Conservation (phyloP, 1,140 invertebrate species). For the Mactra quadrangularis region DNA sequence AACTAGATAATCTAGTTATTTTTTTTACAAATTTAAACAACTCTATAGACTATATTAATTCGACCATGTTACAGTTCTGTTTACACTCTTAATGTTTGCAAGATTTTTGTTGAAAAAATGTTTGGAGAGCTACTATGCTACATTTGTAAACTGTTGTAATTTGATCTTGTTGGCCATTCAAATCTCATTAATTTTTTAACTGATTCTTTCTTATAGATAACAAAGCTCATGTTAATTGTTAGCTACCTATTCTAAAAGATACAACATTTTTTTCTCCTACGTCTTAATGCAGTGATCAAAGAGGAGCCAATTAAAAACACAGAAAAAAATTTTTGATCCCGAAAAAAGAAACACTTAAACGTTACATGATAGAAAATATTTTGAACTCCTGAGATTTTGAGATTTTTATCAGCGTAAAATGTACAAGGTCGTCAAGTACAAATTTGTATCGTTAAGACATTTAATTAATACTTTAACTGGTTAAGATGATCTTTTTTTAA, state of each 20-base stretch:
- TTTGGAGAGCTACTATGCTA: too few relatives aligned
- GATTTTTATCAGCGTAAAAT: slow-evolving; percentile 37
- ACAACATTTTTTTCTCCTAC: slow-evolving; percentile 8
- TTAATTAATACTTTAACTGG: slow-evolving; percentile 38
- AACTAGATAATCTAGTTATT: too few relatives aligned
- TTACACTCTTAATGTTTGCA: too few relatives aligned
- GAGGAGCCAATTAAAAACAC: slow-evolving; percentile 37
- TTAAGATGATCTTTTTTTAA: neutral
- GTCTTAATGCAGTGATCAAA: slow-evolving; percentile 40
- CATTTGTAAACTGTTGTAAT: slow-evolving; percentile 9
- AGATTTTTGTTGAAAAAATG: too few relatives aligned
- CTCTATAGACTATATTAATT: too few relatives aligned
- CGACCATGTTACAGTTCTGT: too few relatives aligned
- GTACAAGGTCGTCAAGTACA: neutral
- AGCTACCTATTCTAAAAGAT: slow-evolving; percentile 8
- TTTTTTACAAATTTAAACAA: too few relatives aligned
- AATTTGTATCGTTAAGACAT: neutral
- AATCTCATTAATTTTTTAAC: slow-evolving; percentile 56
- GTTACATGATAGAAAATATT: neutral
- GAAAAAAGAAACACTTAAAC: slow-evolving; percentile 14
- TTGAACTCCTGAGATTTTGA: neutral
- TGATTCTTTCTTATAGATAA: slow-evolving; percentile 55
- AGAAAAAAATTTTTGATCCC: neutral
- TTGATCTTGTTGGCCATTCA: neutral
- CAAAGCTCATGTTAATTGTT: slow-evolving; percentile 23